phyloP scores from a whole-genome alignment of 2,113 vertebrate species.

The Bubo blakistoni region DNA sequence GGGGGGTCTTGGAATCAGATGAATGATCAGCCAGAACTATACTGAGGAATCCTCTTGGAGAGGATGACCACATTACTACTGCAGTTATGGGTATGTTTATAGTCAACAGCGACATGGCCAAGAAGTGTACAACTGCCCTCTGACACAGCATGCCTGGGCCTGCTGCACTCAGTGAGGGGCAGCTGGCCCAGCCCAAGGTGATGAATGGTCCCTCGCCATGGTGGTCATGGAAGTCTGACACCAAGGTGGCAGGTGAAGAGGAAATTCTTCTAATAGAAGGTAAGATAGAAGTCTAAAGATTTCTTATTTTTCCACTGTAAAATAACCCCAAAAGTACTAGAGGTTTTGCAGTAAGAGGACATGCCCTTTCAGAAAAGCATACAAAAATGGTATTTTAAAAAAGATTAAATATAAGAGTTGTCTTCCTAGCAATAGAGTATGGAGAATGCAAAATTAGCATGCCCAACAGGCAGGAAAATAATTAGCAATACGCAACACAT shows the following conservation, averaged over 20 bases:
- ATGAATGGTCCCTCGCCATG: background rate
- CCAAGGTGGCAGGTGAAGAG: background rate
- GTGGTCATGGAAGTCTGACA: background rate
- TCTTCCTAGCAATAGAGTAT: background rate
- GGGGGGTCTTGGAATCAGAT: background rate
- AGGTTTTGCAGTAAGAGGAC: background rate
- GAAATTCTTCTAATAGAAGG: background rate
- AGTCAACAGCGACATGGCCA: accelerated
- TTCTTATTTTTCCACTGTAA: background rate
- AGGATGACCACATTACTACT: background rate
- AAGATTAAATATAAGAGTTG: background rate
- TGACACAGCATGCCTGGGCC: background rate
- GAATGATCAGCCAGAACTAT: background rate
- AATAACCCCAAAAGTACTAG: background rate
- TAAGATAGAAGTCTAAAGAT: background rate
- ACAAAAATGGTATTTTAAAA: accelerated
- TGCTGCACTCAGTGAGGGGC: accelerated
- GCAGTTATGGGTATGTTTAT: background rate
- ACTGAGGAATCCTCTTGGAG: background rate
- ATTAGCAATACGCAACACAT: background rate
- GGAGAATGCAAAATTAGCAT: background rate
- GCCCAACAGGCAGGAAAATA: background rate
- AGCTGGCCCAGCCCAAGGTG: background rate
- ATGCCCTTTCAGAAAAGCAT: background rate
- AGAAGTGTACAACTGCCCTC: background rate